phyloP scores from a whole-genome alignment of 2,113 vertebrate genomes.

The Mellivora capensis region DNA sequence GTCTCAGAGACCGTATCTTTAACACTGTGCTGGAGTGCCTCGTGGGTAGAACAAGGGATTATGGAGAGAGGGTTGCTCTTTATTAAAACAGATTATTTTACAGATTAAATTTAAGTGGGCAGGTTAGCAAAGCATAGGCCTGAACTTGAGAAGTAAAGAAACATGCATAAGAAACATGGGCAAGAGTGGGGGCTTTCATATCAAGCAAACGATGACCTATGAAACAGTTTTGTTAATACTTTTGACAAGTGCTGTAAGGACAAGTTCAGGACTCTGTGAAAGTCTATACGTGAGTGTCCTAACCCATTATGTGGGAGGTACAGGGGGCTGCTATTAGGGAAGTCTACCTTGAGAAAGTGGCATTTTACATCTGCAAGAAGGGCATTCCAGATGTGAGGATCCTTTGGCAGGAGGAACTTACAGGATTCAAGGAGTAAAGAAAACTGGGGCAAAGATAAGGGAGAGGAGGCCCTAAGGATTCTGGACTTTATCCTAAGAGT shows the following conservation, averaged over 20 bases:
- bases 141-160: neutral
- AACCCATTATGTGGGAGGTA: neutral
- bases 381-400: neutral
- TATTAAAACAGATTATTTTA: neutral
- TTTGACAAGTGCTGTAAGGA: neutral
- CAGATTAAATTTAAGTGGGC: neutral
- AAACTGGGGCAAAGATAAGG: neutral
- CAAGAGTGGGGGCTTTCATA: neutral
- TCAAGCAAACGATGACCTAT: neutral
- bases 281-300: neutral
- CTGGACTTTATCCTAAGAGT: slow-evolving; percentile 20
- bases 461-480: neutral
- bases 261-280: neutral
- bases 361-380: neutral
- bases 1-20: neutral
- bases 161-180: neutral
- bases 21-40: neutral
- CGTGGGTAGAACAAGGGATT: neutral
- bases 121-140: neutral
- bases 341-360: neutral
- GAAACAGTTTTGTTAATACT: neutral
- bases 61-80: neutral
- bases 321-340: neutral
- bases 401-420: neutral
- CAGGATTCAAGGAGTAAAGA: neutral